Base-by-base conservation (phyloP, 2,113 vertebrate species). In the Petrocephalus zakoni region DNA sequence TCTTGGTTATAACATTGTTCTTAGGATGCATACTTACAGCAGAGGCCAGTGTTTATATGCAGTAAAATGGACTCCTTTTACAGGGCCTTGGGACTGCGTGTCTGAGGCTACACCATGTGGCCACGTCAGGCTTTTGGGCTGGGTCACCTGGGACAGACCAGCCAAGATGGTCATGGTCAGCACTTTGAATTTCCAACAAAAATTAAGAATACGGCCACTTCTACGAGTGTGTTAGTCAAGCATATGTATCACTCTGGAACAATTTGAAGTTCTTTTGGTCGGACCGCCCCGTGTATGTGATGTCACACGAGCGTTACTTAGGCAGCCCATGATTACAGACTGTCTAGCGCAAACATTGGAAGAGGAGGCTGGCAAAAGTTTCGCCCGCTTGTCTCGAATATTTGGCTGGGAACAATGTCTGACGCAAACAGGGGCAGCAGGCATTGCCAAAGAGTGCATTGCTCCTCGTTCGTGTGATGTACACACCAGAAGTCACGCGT, bases 331-430 rank as follows among this genome's bases (percentile, higher is more conserved):
- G 46, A 47, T 46, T 82, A 49, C 46, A 82, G 17, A 82, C 78
- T 9, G 21, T 82, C 37, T n/a, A 83, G 19, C 81, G 49, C 81
- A 83, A 49, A 49, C 81, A 83, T 83, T 49, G 81, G 81, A 83
- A 83, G 21, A 42, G 81, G 34, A 46, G 81, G 81, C 42, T 83
- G 78, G 78, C 37, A 83, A 49, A 83, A 83, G 78, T 83, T 83
- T 47, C 0, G 8, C 81, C 46, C 46, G 2, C 81, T 86, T 42
- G 25, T 86, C 15, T 56, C 37, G 2, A 22, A 15, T 17, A 42
- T 25, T 47, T 42, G 56, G 55, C 21, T 56, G 53, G 17, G 34
- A 86, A 37, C 34, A 86, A 42, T 85, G 84, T 56, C 52, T 83
- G 46, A 49, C 10, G 21, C 81, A 83, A 49, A 83, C 81, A 83